These are phyloP conservation scores for Apodemia hepburni DNA, from an alignment of 2,888 invertebrate genomes.

Conservation along the genomic window DNA sequence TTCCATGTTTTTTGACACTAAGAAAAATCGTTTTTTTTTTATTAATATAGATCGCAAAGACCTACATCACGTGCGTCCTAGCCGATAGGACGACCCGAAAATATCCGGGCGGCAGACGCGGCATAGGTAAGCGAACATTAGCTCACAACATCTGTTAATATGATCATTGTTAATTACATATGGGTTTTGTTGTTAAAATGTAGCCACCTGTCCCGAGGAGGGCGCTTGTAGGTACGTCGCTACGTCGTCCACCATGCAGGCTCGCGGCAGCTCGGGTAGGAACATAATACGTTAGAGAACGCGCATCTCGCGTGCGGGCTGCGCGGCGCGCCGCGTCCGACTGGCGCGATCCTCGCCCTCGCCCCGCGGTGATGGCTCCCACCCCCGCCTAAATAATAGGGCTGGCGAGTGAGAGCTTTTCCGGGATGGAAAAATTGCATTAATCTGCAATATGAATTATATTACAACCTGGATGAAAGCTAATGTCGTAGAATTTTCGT, in stretches of 20 bases:
- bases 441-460: no score
- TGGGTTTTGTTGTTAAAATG: constrained; percentile 77
- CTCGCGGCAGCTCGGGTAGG: constrained; percentile 95
- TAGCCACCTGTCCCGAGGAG: constrained; percentile 95
- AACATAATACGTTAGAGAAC: constrained; percentile 85
- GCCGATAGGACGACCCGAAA: constrained; percentile 51
- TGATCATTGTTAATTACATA: constrained; percentile 81
- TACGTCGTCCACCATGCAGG: constrained; percentile 98
- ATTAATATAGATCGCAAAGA: constrained; percentile 36
- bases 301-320: constrained; percentile 73
- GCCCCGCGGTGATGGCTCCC: constrained; percentile 38
- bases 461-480: no score
- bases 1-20: constrained; percentile 19
- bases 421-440: constrained; percentile 33
- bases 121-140: constrained; percentile 66
- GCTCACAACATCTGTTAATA: constrained; percentile 81
- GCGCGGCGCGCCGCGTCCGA: constrained; percentile 76
- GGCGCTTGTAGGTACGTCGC: constrained; percentile 96
- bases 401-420: constrained; percentile 51
- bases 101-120: constrained; percentile 76
- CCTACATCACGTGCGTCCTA: constrained; percentile 52
- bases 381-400: constrained; percentile 50
- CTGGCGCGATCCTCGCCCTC: constrained; percentile 48
- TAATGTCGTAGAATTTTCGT: no score
- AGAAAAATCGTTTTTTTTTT: constrained; percentile 27